Conservation (phyloP, 2,113 vertebrate genomes). For the Thryonomys swinderianus region DNA sequence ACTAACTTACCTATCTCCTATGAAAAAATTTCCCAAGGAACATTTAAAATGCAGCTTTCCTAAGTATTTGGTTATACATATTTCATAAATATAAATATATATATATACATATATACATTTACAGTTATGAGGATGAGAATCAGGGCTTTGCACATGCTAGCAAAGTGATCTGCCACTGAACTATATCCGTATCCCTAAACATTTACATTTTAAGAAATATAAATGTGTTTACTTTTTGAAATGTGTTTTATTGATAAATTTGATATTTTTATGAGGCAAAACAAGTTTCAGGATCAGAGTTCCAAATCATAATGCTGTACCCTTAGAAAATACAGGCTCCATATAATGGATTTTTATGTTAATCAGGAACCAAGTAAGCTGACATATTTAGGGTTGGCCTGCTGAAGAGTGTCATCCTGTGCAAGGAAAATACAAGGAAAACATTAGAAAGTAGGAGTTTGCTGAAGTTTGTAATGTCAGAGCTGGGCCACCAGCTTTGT, state of each 20-base stretch:
- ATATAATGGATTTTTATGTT: conserved; percentile 46
- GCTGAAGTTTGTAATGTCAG: conserved; percentile 22
- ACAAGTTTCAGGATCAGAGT: neutral
- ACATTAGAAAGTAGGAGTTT: neutral
- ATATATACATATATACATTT: neutral
- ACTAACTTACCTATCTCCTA: conserved; percentile 36
- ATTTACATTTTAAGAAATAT: conserved; percentile 51
- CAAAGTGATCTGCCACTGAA: neutral
- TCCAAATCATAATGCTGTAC: neutral
- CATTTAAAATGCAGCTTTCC: conserved; percentile 36
- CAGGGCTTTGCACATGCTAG: neutral
- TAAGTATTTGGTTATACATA: conserved; percentile 43
- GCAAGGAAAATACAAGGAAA: neutral
- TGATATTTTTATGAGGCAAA: conserved; percentile 44
- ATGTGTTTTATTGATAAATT: conserved; percentile 56
- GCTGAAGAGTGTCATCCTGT: neutral
- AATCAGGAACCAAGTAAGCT: neutral
- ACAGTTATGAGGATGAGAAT: neutral
- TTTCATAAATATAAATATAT: conserved; percentile 1
- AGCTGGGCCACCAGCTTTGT: neutral
- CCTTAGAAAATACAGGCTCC: conserved; percentile 32
- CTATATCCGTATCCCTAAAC: neutral
- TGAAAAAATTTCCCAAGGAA: conserved; percentile 24
- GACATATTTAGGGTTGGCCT: neutral
- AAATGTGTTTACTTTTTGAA: conserved; percentile 21